These are phyloP conservation scores for Ochotona princeps DNA, from an alignment of 2,113 vertebrate genomes.

Conservation along the genomic window DNA sequence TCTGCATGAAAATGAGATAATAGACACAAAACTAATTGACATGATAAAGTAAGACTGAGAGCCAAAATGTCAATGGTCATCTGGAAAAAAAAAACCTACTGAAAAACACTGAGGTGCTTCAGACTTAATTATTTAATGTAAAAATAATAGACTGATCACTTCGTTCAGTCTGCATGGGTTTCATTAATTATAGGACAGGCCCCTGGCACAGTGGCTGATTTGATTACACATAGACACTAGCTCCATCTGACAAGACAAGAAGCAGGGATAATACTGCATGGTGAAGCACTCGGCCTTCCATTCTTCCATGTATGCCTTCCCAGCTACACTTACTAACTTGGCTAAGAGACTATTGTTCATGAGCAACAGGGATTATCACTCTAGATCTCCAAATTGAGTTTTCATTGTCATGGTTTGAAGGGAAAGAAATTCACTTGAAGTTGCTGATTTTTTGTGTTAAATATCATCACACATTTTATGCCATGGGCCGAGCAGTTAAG, in stretches of 20 bases:
- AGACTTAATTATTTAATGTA: slow-evolving; percentile 70
- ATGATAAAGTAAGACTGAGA: background rate
- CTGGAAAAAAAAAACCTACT: slow-evolving; percentile 37
- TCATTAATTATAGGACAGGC: slow-evolving; percentile 55
- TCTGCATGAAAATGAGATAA: background rate
- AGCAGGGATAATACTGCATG: background rate
- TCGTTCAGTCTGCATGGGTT: slow-evolving; percentile 48
- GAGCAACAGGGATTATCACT: no score
- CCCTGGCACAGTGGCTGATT: slow-evolving; percentile 50
- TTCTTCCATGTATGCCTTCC: no score
- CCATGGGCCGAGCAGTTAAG: no score
- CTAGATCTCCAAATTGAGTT: no score
- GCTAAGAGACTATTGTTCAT: no score
- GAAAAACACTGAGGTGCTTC: slow-evolving; percentile 45
- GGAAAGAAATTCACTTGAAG: no score
- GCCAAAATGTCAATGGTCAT: slow-evolving; percentile 54
- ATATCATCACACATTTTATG: no score
- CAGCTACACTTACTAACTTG: no score
- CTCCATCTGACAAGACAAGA: slow-evolving; percentile 42
- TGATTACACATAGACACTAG: slow-evolving; percentile 61
- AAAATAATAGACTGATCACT: slow-evolving; percentile 74
- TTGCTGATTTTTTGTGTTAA: no score
- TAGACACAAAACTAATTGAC: background rate
- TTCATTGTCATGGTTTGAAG: no score
- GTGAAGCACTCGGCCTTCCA: no score